Percentiles rank a stretch among this genome's conserved stretches.
phyloP scores from a whole-genome alignment of 2,888 invertebrate genomes.

The Dione juno region DNA sequence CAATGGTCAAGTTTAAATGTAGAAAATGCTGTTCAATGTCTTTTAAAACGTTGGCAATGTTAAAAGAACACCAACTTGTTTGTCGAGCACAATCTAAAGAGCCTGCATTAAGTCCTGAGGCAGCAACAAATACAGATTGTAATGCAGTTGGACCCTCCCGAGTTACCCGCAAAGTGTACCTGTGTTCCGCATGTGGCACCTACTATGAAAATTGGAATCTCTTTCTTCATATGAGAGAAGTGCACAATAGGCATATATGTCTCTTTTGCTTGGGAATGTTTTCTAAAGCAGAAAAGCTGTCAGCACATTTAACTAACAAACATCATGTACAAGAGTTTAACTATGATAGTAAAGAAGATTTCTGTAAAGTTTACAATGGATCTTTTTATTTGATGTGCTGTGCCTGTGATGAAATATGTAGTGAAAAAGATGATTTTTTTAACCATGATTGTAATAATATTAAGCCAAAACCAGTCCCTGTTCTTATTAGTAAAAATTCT shows the following conservation, averaged over 20 bases:
- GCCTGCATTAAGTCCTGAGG: slow-evolving; percentile 71
- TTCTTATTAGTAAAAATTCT: slow-evolving; percentile 75
- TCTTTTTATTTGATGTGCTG: slow-evolving; percentile 91
- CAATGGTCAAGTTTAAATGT: slow-evolving; percentile 88
- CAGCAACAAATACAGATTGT: slow-evolving; percentile 64
- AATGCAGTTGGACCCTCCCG: slow-evolving; percentile 78
- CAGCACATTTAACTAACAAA: slow-evolving; percentile 89
- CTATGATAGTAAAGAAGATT: slow-evolving; percentile 87
- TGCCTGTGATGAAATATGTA: slow-evolving; percentile 90
- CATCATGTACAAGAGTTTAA: slow-evolving; percentile 89
- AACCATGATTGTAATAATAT: slow-evolving; percentile 87
- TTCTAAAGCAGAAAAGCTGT: slow-evolving; percentile 90
- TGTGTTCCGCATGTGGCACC: slow-evolving; percentile 92
- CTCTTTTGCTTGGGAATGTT: slow-evolving; percentile 93
- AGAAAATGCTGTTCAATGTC: slow-evolving; percentile 88
- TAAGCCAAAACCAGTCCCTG: slow-evolving; percentile 78
- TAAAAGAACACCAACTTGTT: slow-evolving; percentile 87
- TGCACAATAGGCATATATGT: slow-evolving; percentile 91
- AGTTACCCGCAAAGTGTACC: slow-evolving; percentile 89
- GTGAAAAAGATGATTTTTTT: slow-evolving; percentile 89
- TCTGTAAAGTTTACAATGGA: slow-evolving; percentile 86
- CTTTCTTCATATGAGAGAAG: slow-evolving; percentile 92
- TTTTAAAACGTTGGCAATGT: slow-evolving; percentile 85
- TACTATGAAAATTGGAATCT: slow-evolving; percentile 94
- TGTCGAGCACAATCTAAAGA: slow-evolving; percentile 82